These are phyloP conservation scores for Onthophagus sagittarius DNA, from an alignment of 2,888 invertebrate species.

Conservation along the genomic window DNA sequence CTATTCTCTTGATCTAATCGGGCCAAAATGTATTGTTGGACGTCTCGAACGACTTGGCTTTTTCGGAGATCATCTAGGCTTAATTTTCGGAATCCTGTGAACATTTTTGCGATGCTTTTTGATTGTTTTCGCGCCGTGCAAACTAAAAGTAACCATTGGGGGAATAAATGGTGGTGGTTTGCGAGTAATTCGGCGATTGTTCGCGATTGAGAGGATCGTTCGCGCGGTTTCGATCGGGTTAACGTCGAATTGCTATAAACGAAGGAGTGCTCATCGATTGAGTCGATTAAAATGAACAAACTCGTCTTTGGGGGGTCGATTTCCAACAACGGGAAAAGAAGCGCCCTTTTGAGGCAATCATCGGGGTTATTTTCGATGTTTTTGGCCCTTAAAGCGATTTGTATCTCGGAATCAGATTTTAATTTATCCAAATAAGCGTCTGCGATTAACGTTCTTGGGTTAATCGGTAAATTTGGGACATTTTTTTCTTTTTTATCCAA, in stretches of 20 bases:
- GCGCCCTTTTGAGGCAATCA: slow-evolving; percentile 83
- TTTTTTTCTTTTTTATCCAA: slow-evolving; percentile 39
- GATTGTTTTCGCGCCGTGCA: slow-evolving; percentile 85
- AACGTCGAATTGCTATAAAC: slow-evolving; percentile 56
- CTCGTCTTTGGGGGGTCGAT: slow-evolving; percentile 83
- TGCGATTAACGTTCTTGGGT: slow-evolving; percentile 63
- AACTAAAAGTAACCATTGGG: slow-evolving; percentile 88
- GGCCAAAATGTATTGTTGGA: slow-evolving; percentile 90
- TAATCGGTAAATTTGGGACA: slow-evolving; percentile 52
- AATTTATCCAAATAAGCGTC: slow-evolving; percentile 78
- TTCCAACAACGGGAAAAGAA: slow-evolving; percentile 82
- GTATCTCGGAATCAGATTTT: slow-evolving; percentile 74
- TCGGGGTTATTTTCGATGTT: slow-evolving; percentile 85
- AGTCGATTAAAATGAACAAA: slow-evolving; percentile 83
- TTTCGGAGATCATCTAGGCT: slow-evolving; percentile 87
- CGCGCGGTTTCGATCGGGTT: slow-evolving; percentile 52
- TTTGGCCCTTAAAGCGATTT: slow-evolving; percentile 73
- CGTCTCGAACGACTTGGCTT: slow-evolving; percentile 87
- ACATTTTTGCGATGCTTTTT: slow-evolving; percentile 76
- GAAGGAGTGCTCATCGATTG: slow-evolving; percentile 78
- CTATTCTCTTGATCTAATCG: slow-evolving; percentile 86
- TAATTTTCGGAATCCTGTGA: slow-evolving; percentile 84
- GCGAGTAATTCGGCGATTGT: slow-evolving; percentile 82
- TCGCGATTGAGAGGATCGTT: slow-evolving; percentile 51
- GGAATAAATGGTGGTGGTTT: slow-evolving; percentile 85